phyloP scores from a whole-genome alignment of 2,797 vertebrate genomes.

The Coregonus suidteri region DNA sequence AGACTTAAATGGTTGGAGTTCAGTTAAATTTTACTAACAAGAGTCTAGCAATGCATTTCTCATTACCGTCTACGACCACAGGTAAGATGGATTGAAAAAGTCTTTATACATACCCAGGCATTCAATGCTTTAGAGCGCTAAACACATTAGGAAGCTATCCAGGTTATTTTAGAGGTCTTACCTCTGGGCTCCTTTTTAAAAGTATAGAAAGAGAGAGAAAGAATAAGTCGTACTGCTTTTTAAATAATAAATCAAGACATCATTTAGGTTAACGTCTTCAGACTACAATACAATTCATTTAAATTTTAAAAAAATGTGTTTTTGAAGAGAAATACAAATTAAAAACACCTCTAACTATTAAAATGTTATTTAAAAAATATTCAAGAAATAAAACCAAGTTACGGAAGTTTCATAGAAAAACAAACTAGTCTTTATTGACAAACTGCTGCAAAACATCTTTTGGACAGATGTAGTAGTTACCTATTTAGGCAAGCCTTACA shows the following conservation, averaged over 20 bases:
- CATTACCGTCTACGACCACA: slow-evolving; percentile 81
- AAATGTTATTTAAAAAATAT: slow-evolving; percentile 84
- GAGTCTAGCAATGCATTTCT: slow-evolving; percentile 78
- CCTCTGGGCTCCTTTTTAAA: slow-evolving; percentile 88
- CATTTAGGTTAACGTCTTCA: slow-evolving; percentile 81
- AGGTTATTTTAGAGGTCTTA: slow-evolving; percentile 87
- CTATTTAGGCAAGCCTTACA: slow-evolving; percentile 99
- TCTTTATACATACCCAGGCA: slow-evolving; percentile 85
- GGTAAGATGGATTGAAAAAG: slow-evolving; percentile 84
- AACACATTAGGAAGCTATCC: slow-evolving; percentile 86
- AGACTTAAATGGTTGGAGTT: slow-evolving; percentile 91
- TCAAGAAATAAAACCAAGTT: slow-evolving; percentile 95
- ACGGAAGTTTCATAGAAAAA: slow-evolving; percentile 93
- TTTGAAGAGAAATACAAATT: slow-evolving; percentile 76
- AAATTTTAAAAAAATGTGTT: slow-evolving; percentile 81
- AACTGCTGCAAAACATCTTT: slow-evolving; percentile 97
- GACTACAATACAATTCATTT: slow-evolving; percentile 82
- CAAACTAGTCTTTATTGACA: slow-evolving; percentile 99
- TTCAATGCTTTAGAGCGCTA: slow-evolving; percentile 83
- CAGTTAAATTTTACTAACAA: slow-evolving; percentile 83
- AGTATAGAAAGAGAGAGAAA: slow-evolving; percentile 86
- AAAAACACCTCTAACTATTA: slow-evolving; percentile 83
- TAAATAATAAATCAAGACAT: slow-evolving; percentile 80
- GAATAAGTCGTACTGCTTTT: slow-evolving; percentile 84
- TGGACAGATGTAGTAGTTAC: slow-evolving; percentile 98